Base-by-base conservation (phyloP, 2,113 vertebrate genomes). In the Hyla sarda region DNA sequence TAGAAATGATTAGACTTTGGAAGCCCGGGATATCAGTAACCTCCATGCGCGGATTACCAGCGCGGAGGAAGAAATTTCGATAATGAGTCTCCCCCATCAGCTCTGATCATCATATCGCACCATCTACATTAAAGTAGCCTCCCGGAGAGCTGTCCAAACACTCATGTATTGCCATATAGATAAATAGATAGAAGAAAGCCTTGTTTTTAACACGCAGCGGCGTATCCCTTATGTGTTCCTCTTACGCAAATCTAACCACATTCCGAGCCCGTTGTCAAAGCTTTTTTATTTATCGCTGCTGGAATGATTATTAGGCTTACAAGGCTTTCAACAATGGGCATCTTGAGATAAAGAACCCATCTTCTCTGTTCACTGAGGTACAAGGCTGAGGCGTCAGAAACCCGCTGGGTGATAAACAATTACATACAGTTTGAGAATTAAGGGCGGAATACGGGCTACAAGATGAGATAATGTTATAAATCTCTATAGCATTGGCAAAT, bases 1-100 rank as follows among this genome's bases (percentile, higher is more conserved):
- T 56, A 67, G 67, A 72, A 83, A 83, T 83, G 72, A 83, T 83
- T 83, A 56, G 82, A 72, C 47, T 83, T 56, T 72, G 11, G 82
- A 67, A 83, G 82, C 67, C 41, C 45, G 5, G n/a, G 48, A 83
- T 83, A 72, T 83, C 82, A 83, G 67, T 52, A 50, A 54, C 67
- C 80, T 82, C 80, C 60, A 32, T 82, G 80, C 34, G 60, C 69
- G 80, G 60, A 82, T 82, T 82, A 82, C 60, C 80, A 50, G 62
- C 3, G 60, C 41, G 12, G 45, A 50, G 80, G 80, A 82, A 69
- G 62, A 32, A 50, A 67, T 32, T 25, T 34, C 62, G 56, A 25
- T 83, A 72, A 83, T 73, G 67, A 56, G 82, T 28, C 65, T 71
- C 16, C 52, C 30, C 47, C 48, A 69, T 83, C 81, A 83, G 47